Conservation (phyloP, 1,140 invertebrate genomes). For the Aphelenchoides fujianensis region DNA sequence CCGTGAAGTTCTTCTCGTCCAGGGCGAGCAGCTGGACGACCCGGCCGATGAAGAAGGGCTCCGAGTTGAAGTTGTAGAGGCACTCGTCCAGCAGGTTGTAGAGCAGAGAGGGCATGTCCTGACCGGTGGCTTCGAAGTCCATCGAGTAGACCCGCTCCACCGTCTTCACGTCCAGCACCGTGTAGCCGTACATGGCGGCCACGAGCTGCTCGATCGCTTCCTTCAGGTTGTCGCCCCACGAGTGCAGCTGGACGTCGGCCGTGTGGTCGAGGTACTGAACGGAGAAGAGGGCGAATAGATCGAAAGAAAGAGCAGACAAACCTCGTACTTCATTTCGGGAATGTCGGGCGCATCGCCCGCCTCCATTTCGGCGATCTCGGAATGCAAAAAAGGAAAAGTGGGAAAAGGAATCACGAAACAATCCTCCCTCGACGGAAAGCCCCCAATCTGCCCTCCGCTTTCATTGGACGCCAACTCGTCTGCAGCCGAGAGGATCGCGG, state of each 20-base stretch:
- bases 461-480: too few relatives aligned
- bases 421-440: too few relatives aligned
- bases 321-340: background rate
- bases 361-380: slow-evolving; percentile 1
- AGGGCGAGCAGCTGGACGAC: slow-evolving; percentile 31
- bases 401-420: too few relatives aligned
- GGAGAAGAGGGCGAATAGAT: slow-evolving; percentile 18
- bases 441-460: too few relatives aligned
- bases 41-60: slow-evolving; percentile 75
- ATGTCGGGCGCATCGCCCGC: background rate
- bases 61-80: slow-evolving; percentile 84
- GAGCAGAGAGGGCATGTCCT: slow-evolving; percentile 82
- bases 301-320: background rate
- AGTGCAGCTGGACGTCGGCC: slow-evolving; percentile 90
- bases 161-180: slow-evolving; percentile 75
- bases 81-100: slow-evolving; percentile 92
- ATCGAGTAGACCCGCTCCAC: slow-evolving; percentile 73
- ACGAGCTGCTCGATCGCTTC: slow-evolving; percentile 93
- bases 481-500: too few relatives aligned
- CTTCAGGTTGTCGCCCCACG: slow-evolving; percentile 81
- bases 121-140: slow-evolving; percentile 63
- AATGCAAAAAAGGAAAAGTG: too few relatives aligned
- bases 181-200: slow-evolving; percentile 92
- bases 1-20: slow-evolving; percentile 77
- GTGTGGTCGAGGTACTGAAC: slow-evolving; percentile 83